These are phyloP conservation scores for Pachyrhynchus sulphureomaculatus DNA, from an alignment of 1,140 invertebrate species.

Conservation along the genomic window DNA sequence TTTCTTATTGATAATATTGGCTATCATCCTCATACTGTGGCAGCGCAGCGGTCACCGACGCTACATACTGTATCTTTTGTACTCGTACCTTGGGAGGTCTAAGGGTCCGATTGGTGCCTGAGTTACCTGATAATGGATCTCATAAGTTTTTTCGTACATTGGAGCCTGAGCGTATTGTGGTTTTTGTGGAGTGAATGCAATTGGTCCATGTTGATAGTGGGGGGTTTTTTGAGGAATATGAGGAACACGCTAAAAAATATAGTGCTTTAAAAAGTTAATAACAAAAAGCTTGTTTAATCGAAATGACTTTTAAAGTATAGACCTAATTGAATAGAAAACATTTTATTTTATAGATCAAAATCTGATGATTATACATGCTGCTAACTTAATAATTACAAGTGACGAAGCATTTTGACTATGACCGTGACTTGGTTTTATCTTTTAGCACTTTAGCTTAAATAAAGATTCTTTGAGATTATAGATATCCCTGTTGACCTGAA, in stretches of 20 bases:
- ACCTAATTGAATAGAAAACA: too few species aligned
- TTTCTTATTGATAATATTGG: constrained; percentile 9
- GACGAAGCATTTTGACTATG: too few species aligned
- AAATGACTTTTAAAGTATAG: neutral
- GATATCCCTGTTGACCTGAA: too few species aligned
- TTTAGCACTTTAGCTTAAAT: too few species aligned
- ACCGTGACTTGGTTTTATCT: too few species aligned
- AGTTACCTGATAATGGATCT: constrained; percentile 23
- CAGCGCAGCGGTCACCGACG: neutral
- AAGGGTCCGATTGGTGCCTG: constrained; percentile 6
- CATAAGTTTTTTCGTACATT: constrained; percentile 16
- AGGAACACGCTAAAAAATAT: constrained; percentile 9
- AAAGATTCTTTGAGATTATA: too few species aligned
- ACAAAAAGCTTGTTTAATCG: neutral
- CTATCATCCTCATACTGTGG: neutral
- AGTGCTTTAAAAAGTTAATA: neutral
- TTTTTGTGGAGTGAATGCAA: constrained; percentile 2
- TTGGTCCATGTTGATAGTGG: neutral
- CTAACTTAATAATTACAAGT: too few species aligned
- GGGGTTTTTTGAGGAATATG: constrained; percentile 3
- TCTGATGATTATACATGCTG: too few species aligned
- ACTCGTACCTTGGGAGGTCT: neutral
- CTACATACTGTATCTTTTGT: neutral
- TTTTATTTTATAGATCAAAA: too few species aligned
- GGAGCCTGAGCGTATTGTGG: neutral